Base-by-base conservation (phyloP, 2,113 vertebrate genomes). In the Oryzias javanicus region DNA sequence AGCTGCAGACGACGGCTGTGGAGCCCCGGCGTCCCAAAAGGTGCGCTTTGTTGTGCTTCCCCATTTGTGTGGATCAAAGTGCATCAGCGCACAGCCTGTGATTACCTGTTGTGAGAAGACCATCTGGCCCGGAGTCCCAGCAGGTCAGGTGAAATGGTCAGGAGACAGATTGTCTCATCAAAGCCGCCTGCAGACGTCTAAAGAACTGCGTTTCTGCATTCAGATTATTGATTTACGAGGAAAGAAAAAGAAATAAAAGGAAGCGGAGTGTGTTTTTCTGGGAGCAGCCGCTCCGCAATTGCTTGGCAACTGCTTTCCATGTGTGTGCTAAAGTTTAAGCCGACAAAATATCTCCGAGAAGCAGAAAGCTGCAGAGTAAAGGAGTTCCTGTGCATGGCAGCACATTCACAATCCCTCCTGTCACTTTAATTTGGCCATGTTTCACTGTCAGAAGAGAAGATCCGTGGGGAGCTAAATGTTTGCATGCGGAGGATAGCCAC, bases 41-140 rank as follows among this genome's bases (percentile, higher is more conserved):
- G 61, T 61, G 29, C 42, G 27, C n/a, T 45, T 70, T 27, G 55
- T 40, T 80, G 72, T 68, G 78, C 59, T 84, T 75, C 65, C 67
- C 79, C 81, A 73, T 76, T 74, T 78, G 64, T 78, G 71, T 65
- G 68, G 61, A 54, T 73, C 74, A 72, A 51, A 79, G 66, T 70
- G 77, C 74, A 70, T 80, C 86, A 78, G 82, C 62, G 68, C 62
- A 81, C 74, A 70, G 74, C 55, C 76, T 77, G 72, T 76, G 82
- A 81, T 88, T 79, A 83, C 88, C 87, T 89, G 89, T 86, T 79
- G 83, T 83, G 86, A 71, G 56, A 27, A 19, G 49, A 84, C 85
- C 90, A 89, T 88, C 88, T 91, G 90, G 79, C 60, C 72, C 62
- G 42, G 74, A 65, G 42, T 76, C 79, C 80, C 86, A 84, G 79